Evolutionary conservation across 2,113 vertebrate species (phyloP), one percentile per base, ranked within the genome.

Genomic region (Baryphthengus martii): DNA sequence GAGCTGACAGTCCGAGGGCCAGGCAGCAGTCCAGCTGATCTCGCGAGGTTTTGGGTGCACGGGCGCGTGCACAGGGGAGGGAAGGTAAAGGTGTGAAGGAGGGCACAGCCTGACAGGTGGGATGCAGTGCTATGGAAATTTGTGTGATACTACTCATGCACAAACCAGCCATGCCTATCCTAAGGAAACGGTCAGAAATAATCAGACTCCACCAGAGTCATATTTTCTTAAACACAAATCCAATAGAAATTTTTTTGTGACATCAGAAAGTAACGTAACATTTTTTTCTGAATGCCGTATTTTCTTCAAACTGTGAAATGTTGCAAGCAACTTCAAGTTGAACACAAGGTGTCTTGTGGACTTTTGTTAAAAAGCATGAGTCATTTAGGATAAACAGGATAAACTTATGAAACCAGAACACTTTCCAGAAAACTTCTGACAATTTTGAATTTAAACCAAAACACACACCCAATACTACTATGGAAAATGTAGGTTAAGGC

Each of bases 221-320:
- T 1, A 21, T n/a, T 17, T 88, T 81, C 50, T 55, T 58, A 74
- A 35, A 35, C 33, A 72, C 12, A 78, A 67, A 67, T 24, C 9
- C 39, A 50, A 72, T 0, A 73, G 18, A 39, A 77, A 58, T 53
- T 37, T 80, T 77, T 7, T 1, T 25, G 65, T 15, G 31, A 53
- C 25, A 76, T 49, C 45, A 88, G 35, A 89, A 80, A 61, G 17
- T 8, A 37, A 70, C 11, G 9, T 10, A 40, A 70, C 15, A 13
- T 0, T 14, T 52, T n/a, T 66, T 42, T 58, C 17, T 20, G 10
- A 56, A 21, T 0, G 3, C 1, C 3, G 0, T 28, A 29, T 79
- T 73, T 74, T 71, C 33, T 71, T 74, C 23, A 77, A 66, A 70
- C 5, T 33, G 11, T 31, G 18, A 45, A 70, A 85, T 35, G 33